A percentile compares a stretch with the other conserved stretches of the same genome.
Evolutionary conservation across 2,797 vertebrate species (phyloP).

Genomic region (Sebastolobus alascanus): DNA sequence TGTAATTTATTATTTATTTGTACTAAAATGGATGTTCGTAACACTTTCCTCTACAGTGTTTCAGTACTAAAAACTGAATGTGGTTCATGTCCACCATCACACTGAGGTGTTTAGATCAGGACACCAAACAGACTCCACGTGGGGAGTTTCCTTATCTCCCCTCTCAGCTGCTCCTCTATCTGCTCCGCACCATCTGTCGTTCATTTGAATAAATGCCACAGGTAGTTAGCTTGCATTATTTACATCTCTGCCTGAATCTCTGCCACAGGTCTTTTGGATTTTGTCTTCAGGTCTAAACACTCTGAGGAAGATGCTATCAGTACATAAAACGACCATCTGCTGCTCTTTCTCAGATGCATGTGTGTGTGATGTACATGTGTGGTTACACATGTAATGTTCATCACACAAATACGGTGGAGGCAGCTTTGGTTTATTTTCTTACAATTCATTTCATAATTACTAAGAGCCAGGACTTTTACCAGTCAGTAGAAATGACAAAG

Average conservation of each 20-base stretch:
- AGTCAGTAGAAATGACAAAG: neutral
- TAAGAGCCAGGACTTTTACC: neutral
- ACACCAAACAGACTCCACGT: conserved; percentile 23
- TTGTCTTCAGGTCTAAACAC: conserved; percentile 40
- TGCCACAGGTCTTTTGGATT: conserved; percentile 57
- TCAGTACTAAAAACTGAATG: neutral
- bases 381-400: too few relatives aligned
- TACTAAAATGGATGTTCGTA: neutral
- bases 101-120: conserved; percentile 42
- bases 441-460: neutral
- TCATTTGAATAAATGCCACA: conserved; percentile 72
- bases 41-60: neutral
- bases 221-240: conserved; percentile 50
- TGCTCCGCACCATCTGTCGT: conserved; percentile 52
- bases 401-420: neutral
- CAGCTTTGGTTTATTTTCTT: neutral
- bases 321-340: conserved; percentile 67
- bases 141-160: conserved; percentile 53
- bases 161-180: conserved; percentile 55
- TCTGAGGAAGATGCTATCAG: conserved; percentile 47
- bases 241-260: conserved; percentile 47
- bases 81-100: conserved; percentile 14
- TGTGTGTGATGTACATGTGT: too few relatives aligned
- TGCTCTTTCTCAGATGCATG: conserved; percentile 10
- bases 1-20: neutral